Evolutionary conservation across 2,113 vertebrate species (phyloP), one percentile per base, ranked within the genome.

Genomic region (Xiphophorus maculatus): DNA sequence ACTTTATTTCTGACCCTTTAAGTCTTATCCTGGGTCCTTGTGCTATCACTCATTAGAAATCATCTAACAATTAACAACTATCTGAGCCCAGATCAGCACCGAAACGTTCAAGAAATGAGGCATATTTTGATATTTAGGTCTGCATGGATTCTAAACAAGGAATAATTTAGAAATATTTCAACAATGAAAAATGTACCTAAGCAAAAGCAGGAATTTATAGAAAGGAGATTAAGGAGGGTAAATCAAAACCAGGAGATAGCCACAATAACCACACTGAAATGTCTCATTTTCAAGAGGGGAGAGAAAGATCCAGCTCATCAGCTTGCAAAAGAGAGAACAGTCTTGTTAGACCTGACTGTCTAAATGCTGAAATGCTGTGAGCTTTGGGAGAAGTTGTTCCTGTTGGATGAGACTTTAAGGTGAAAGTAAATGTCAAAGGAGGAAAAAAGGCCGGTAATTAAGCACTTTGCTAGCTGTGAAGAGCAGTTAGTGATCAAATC

Each of bases 261-360:
- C 25, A 32, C 10, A 29, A 48, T 3, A 7, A 30, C 27, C 7
- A 44, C 35, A n/a, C 19, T 22, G 17, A 64, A 4, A 33, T 35
- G 19, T 64, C 12, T 29, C 1, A 63, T 10, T 63, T 29, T 19
- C 30, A 17, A 33, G 66, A 76, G 44, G 42, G 79, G 83, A 83
- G 69, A 87, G 87, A 86, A 80, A 91, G 84, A 89, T 86, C 83
- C 88, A 76, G 85, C 79, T 92, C 83, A 93, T 93, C 87, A 73
- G 51, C 15, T 63, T 73, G 40, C 60, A 74, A 58, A 25, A 33
- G 25, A 8, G 28, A 35, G 14, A 48, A 48, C n/a, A 71, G 42
- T 37, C 37, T 30, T 68, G 65, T 78, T 72, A 68, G 60, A 17
- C 44, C 35, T 35, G 61, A 28, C 54, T 66, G 68, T 68, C 51